These are phyloP conservation scores for Acomys russatus DNA, from an alignment of 2,797 vertebrate genomes.

Conservation along the genomic window DNA sequence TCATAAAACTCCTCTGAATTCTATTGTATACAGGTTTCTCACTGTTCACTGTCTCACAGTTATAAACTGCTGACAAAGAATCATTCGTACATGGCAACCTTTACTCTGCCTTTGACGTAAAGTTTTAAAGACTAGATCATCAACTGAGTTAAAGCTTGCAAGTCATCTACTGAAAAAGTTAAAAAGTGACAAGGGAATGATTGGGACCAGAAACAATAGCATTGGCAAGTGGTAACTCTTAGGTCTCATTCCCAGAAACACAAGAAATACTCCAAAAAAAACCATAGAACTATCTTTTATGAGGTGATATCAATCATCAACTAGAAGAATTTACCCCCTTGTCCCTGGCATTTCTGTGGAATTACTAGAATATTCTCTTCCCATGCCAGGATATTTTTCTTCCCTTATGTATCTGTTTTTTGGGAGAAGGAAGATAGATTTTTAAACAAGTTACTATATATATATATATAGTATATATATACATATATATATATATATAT, in stretches of 20 bases:
- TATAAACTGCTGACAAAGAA: background rate
- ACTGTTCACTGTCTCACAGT: background rate
- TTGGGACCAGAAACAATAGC: background rate
- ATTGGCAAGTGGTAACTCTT: background rate
- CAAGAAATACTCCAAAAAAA: background rate
- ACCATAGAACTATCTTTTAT: background rate
- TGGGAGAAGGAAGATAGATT: background rate
- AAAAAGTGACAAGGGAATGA: background rate
- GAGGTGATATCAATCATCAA: background rate
- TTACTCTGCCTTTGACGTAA: background rate
- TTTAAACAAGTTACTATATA: background rate
- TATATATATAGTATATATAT: too few species aligned
- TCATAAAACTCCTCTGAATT: background rate
- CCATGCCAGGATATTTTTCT: background rate
- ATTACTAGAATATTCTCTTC: background rate
- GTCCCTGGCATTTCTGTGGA: background rate
- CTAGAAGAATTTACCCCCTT: background rate
- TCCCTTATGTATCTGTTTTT: background rate
- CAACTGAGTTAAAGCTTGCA: background rate
- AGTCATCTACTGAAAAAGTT: background rate
- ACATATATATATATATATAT: background rate
- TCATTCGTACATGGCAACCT: background rate
- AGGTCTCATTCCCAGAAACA: background rate
- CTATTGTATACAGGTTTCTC: background rate
- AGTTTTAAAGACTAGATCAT: background rate